Conservation (phyloP, 2,888 invertebrate species). For the Petrolisthes cinctipes region DNA sequence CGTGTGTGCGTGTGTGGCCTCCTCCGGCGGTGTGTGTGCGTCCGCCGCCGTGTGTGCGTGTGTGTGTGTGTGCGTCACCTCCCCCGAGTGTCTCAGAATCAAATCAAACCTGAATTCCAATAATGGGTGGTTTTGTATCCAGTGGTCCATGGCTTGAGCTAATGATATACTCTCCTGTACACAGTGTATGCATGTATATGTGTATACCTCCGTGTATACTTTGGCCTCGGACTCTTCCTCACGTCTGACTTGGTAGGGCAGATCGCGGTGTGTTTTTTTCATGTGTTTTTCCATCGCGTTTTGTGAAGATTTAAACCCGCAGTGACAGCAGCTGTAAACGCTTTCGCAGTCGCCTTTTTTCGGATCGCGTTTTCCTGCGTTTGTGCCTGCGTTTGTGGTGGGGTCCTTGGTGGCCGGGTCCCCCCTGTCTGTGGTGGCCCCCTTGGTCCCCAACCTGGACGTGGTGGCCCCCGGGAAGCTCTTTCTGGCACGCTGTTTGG, state of each 20-base stretch:
- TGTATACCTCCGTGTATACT: constrained; percentile 55
- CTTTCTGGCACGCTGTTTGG: too few species aligned
- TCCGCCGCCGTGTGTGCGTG: too few species aligned
- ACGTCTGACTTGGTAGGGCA: constrained; percentile 61
- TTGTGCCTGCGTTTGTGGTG: too few species aligned
- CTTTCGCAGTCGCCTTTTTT: constrained; percentile 29
- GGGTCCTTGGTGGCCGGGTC: too few species aligned
- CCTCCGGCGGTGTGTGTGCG: too few species aligned
- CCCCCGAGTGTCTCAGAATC: constrained; percentile 44
- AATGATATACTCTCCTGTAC: constrained; percentile 50
- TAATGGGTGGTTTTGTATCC: constrained; percentile 57
- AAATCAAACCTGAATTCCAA: constrained; percentile 50
- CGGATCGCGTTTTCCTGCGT: too few species aligned
- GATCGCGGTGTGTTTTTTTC: constrained; percentile 56
- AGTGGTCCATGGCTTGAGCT: constrained; percentile 62
- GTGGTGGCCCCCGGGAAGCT: too few species aligned
- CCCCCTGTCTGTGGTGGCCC: too few species aligned
- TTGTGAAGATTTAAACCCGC: constrained; percentile 44
- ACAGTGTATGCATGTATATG: constrained; percentile 61
- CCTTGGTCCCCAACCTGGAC: too few species aligned
- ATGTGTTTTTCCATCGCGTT: constrained; percentile 55
- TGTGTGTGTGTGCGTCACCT: constrained; percentile 30
- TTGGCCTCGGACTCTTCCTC: constrained; percentile 43
- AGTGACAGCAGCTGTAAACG: constrained; percentile 60
- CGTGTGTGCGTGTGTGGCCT: too few species aligned